Percentiles rank a stretch among this genome's conserved stretches.
Conservation (phyloP, 2,113 vertebrate species). For the Phylloscopus trochiloides region DNA sequence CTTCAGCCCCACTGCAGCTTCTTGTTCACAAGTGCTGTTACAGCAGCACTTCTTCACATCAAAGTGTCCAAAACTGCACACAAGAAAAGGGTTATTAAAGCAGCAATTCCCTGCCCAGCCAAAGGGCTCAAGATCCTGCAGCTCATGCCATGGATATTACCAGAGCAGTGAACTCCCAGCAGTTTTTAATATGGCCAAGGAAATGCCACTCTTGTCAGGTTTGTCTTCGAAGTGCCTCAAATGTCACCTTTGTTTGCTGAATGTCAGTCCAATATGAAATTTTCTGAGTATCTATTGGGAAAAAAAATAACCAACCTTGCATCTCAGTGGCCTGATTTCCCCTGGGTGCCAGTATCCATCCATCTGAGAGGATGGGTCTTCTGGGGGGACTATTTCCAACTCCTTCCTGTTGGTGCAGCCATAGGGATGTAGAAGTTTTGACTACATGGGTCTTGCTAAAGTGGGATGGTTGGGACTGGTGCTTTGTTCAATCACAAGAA, state of each 20-base stretch:
- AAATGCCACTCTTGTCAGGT: conserved; percentile 3
- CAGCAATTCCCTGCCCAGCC: neutral
- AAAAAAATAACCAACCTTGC: neutral
- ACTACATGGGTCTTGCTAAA: neutral
- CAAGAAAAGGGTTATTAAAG: neutral
- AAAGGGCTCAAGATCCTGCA: neutral
- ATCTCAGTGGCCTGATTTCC: neutral
- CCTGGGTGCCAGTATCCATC: neutral
- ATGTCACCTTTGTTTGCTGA: conserved; percentile 26
- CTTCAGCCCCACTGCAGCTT: neutral
- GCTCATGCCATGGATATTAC: neutral
- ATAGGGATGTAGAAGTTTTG: neutral
- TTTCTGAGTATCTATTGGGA: neutral
- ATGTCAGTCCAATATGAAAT: neutral
- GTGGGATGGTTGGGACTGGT: neutral
- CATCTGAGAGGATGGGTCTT: neutral
- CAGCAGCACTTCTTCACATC: neutral
- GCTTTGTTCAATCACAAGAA: neutral
- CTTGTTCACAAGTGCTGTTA: neutral
- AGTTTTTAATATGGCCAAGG: neutral
- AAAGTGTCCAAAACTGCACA: neutral
- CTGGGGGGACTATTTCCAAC: neutral
- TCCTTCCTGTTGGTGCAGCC: neutral
- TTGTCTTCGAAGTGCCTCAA: conserved; percentile 16
- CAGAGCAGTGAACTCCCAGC: neutral